These are phyloP conservation scores for Lasioglossum leucozonium DNA, from an alignment of 2,888 invertebrate species.

Conservation along the genomic window DNA sequence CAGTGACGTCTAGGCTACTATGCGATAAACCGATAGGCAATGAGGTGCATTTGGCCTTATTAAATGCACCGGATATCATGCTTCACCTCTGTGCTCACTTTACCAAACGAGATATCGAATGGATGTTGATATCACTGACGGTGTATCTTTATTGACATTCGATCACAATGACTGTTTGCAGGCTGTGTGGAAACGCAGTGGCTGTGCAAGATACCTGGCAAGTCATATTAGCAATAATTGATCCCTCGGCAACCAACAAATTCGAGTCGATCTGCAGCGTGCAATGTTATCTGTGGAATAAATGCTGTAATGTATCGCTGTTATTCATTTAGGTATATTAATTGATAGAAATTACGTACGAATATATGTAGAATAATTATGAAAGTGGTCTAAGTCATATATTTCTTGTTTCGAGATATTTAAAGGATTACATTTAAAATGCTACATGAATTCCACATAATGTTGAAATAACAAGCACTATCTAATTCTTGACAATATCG, in stretches of 20 bases:
- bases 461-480: too few species aligned
- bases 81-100: slow-evolving; percentile 19
- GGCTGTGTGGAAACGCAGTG: slow-evolving; percentile 33
- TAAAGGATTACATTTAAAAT: too few species aligned
- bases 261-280: neutral
- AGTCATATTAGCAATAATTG: neutral
- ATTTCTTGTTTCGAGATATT: too few species aligned
- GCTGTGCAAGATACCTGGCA: neutral
- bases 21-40: slow-evolving; percentile 15
- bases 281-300: neutral
- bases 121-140: slow-evolving; percentile 38
- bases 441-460: too few species aligned
- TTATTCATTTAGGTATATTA: neutral
- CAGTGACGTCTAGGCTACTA: slow-evolving; percentile 34
- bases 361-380: too few species aligned
- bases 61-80: slow-evolving; percentile 53
- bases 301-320: neutral
- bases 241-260: neutral
- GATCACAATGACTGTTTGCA: slow-evolving; percentile 35
- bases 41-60: slow-evolving; percentile 60
- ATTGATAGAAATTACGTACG: neutral
- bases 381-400: too few species aligned
- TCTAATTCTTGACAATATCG: too few species aligned
- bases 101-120: slow-evolving; percentile 39
- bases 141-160: slow-evolving; percentile 59